phyloP scores from a whole-genome alignment of 2,888 invertebrate genomes.

The Plagodis dolabraria region DNA sequence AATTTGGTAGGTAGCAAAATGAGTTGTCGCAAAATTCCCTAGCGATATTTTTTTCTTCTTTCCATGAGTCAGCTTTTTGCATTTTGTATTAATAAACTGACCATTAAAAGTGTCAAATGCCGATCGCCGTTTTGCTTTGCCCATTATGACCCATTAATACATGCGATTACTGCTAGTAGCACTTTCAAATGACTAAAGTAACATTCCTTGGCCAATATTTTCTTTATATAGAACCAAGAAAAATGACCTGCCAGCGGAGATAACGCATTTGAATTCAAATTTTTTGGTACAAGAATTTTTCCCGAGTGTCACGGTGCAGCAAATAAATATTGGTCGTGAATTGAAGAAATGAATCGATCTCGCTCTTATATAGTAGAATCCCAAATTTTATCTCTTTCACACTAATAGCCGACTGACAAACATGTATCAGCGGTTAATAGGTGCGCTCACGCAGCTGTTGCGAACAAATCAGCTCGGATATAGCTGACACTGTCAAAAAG shows the following conservation, averaged over 20 bases:
- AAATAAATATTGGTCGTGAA: slow-evolving; percentile 79
- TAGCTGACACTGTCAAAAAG: slow-evolving; percentile 84
- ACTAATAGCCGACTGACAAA: slow-evolving; percentile 85
- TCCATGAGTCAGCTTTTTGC: too few species aligned
- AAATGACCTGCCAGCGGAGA: slow-evolving; percentile 70
- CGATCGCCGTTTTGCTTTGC: slow-evolving; percentile 2
- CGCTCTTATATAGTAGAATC: slow-evolving; percentile 76
- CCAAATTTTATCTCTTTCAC: slow-evolving; percentile 79
- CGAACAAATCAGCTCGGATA: slow-evolving; percentile 84
- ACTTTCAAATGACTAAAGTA: slow-evolving; percentile 15
- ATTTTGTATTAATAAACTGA: slow-evolving; percentile 1
- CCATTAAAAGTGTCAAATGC: slow-evolving; percentile 3
- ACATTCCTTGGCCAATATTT: slow-evolving; percentile 70
- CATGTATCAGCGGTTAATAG: slow-evolving; percentile 85
- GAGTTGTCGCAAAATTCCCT: too few species aligned
- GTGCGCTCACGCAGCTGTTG: slow-evolving; percentile 83
- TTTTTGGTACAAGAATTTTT: slow-evolving; percentile 77
- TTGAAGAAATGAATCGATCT: slow-evolving; percentile 80
- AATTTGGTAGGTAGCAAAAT: too few species aligned
- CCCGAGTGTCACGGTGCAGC: slow-evolving; percentile 76
- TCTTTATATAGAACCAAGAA: slow-evolving; percentile 75
- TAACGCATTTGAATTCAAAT: slow-evolving; percentile 70
- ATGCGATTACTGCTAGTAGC: slow-evolving; percentile 2
- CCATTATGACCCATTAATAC: background rate
- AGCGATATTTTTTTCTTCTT: too few species aligned